phyloP scores from a whole-genome alignment of 2,113 vertebrate genomes.

The Arvicanthis niloticus region DNA sequence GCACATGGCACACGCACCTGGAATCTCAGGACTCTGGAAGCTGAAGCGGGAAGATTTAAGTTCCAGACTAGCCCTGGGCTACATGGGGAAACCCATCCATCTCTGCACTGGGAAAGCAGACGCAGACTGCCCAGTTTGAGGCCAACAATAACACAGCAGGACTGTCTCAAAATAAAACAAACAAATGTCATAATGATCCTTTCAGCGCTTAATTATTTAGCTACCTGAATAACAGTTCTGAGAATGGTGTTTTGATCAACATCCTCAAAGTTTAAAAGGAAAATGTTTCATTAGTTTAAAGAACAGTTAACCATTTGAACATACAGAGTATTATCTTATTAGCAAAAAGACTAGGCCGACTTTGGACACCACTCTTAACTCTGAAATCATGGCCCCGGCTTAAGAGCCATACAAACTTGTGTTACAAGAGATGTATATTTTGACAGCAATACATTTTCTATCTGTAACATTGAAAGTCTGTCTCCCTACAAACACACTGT shows the following conservation, averaged over 20 bases:
- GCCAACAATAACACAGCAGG: not conserved
- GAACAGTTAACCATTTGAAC: not conserved
- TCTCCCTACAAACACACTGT: not conserved
- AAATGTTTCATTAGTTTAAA: conserved; percentile 3
- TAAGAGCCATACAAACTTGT: not conserved
- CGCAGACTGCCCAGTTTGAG: not conserved
- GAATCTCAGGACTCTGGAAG: not conserved
- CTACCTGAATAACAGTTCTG: conserved; percentile 70
- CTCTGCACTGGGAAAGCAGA: not conserved
- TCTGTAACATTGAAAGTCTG: not conserved
- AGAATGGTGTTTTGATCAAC: not conserved
- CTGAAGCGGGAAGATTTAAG: not conserved
- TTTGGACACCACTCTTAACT: not conserved
- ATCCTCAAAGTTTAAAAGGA: not conserved
- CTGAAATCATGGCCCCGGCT: not conserved
- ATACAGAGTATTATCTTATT: not conserved
- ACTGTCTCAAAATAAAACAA: not conserved
- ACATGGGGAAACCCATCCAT: not conserved
- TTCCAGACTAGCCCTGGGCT: not conserved
- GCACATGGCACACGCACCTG: no score
- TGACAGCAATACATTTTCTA: not conserved
- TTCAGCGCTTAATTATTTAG: not conserved
- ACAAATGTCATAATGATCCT: not conserved
- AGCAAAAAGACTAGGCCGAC: not conserved
- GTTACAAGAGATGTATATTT: not conserved